These are phyloP conservation scores for Galemys pyrenaicus DNA, from an alignment of 2,113 vertebrate genomes.

Conservation along the genomic window DNA sequence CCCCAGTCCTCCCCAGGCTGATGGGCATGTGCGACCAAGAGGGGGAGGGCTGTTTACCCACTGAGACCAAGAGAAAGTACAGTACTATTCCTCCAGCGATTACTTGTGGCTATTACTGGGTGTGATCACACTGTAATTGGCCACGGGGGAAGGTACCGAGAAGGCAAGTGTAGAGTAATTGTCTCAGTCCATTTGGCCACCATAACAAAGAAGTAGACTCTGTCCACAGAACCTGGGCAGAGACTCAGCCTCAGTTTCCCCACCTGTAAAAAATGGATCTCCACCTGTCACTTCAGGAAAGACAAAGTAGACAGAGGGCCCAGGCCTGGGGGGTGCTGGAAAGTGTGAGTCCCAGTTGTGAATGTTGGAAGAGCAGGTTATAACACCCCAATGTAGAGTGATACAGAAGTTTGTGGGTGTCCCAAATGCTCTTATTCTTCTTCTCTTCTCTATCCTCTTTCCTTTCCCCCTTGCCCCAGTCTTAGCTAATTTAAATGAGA, in stretches of 20 bases:
- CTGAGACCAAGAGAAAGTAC: not conserved
- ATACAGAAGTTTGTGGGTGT: not conserved
- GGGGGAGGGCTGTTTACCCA: not conserved
- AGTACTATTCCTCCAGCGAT: no score
- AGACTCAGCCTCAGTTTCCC: not conserved
- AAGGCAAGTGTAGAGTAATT: accelerated
- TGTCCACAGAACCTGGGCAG: not conserved
- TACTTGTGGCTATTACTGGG: not conserved
- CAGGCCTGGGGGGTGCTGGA: not conserved
- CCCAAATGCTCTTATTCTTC: not conserved
- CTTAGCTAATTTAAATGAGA: not conserved
- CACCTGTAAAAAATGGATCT: not conserved
- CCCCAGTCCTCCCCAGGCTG: not conserved
- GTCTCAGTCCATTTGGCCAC: not conserved
- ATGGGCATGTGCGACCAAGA: not conserved
- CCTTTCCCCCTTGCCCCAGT: not conserved
- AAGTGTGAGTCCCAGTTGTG: not conserved
- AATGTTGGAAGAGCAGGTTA: not conserved
- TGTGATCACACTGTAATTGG: not conserved
- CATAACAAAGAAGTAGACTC: not conserved
- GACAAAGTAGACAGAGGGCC: not conserved
- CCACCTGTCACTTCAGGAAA: no score
- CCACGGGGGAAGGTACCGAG: no score
- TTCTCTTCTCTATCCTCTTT: not conserved
- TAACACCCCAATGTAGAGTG: accelerated